Evolutionary conservation across 2,888 invertebrate species (phyloP).

Genomic region (Penaeus monodon): DNA sequence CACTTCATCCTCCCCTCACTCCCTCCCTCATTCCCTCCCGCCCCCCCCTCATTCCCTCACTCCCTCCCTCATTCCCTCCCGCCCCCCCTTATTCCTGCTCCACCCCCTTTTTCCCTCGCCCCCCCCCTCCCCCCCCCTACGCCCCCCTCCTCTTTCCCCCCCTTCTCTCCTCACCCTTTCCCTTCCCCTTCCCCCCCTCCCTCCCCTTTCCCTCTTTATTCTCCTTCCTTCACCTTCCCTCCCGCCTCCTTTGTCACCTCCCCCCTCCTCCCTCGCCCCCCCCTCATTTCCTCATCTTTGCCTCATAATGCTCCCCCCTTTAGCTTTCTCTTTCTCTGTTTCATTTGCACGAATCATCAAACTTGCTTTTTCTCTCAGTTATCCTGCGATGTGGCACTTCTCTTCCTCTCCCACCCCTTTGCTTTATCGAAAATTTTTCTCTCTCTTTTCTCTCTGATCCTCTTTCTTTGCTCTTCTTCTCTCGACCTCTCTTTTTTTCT

Average conservation of each 20-base stretch:
- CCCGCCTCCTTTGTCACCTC: background rate
- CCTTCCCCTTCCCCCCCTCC: background rate
- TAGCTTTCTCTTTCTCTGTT: too few species aligned
- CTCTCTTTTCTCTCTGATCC: background rate
- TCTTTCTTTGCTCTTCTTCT: background rate
- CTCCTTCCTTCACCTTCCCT: background rate
- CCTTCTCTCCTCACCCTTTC: background rate
- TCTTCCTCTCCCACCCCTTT: too few species aligned
- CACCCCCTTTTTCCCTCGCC: background rate
- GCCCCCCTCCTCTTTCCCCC: background rate
- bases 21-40: background rate
- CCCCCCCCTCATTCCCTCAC: background rate
- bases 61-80: background rate
- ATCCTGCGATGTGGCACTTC: too few species aligned
- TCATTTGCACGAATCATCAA: too few species aligned
- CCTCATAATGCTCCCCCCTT: background rate
- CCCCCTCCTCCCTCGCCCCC: background rate
- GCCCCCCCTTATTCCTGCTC: background rate
- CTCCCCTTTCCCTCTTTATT: background rate
- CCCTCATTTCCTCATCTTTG: background rate
- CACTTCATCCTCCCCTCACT: background rate
- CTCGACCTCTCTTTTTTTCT: background rate
- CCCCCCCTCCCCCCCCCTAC: background rate
- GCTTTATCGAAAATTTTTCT: too few species aligned
- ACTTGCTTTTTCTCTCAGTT: too few species aligned